phyloP scores from a whole-genome alignment of 2,888 invertebrate species.

The Athetis lepigone region DNA sequence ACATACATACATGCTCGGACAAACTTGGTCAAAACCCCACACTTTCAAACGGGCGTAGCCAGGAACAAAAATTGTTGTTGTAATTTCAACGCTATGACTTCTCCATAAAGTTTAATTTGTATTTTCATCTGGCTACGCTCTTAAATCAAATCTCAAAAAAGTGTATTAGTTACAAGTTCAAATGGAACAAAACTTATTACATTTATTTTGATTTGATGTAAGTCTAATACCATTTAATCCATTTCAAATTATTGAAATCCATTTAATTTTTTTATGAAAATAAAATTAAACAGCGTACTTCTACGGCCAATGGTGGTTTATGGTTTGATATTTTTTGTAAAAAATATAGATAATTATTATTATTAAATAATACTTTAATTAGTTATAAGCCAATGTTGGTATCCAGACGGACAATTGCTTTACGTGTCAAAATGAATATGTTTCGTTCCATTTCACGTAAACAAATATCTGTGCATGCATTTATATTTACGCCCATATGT shows the following conservation, averaged over 20 bases:
- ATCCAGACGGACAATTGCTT: conserved; percentile 6
- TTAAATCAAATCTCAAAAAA: conserved; percentile 53
- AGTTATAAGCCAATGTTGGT: conserved; percentile 17
- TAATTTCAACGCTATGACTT: conserved; percentile 6
- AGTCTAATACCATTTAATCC: conserved; percentile 56
- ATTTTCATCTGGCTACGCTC: conserved; percentile 44
- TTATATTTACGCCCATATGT: conserved; percentile 32
- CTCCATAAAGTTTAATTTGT: conserved; percentile 14
- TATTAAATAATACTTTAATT: not conserved
- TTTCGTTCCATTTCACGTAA: conserved; percentile 65
- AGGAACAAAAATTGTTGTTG: conserved; percentile 4
- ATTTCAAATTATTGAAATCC: conserved; percentile 39
- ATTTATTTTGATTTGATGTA: conserved; percentile 3
- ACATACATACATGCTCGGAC: conserved; percentile 52
- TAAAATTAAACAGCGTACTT: not conserved
- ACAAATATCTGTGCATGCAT: conserved; percentile 65
- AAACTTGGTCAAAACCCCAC: conserved; percentile 52
- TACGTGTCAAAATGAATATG: conserved; percentile 43
- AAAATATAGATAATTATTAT: not conserved
- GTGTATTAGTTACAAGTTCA: conserved; percentile 69
- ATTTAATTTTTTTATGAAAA: conserved; percentile 10
- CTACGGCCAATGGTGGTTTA: conserved; percentile 23
- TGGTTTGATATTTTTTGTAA: not conserved
- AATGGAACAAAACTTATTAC: conserved; percentile 64
- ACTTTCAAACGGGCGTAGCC: conserved; percentile 45